phyloP scores from a whole-genome alignment of 2,113 vertebrate species.

The Calyptommatus sinebrachiatus region DNA sequence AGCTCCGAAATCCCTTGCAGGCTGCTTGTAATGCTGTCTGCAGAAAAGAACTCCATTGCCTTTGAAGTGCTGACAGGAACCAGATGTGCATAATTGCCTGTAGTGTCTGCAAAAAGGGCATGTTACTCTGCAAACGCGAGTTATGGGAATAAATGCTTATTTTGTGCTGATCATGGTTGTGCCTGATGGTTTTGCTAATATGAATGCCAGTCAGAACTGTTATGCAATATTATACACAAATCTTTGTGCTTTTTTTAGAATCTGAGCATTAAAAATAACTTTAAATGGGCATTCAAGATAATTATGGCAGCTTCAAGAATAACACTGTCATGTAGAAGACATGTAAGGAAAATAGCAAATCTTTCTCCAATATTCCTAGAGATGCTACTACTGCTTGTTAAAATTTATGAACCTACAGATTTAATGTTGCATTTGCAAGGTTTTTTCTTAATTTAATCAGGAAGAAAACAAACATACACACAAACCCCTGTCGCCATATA shows the following conservation, averaged over 20 bases:
- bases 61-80: too few relatives aligned
- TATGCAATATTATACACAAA: slow-evolving; percentile 27
- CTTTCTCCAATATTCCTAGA: slow-evolving; percentile 34
- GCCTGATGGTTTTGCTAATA: slow-evolving; percentile 18
- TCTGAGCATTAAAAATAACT: slow-evolving; percentile 52
- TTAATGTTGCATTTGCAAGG: background rate
- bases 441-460: background rate
- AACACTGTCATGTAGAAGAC: slow-evolving; percentile 41
- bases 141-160: background rate
- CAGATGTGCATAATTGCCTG: too few relatives aligned
- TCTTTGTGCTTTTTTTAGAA: slow-evolving; percentile 23
- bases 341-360: slow-evolving; percentile 43
- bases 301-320: slow-evolving; percentile 30
- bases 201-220: slow-evolving; percentile 36
- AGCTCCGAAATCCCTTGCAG: too few relatives aligned
- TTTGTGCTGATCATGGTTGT: slow-evolving; percentile 13
- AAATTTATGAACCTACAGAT: slow-evolving; percentile 10
- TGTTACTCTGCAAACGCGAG: accelerated
- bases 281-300: slow-evolving; percentile 51
- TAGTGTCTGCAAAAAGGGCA: background rate
- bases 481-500: background rate
- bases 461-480: background rate
- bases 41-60: too few relatives aligned
- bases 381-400: slow-evolving; percentile 26
- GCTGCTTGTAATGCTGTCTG: too few relatives aligned